Evolutionary conservation across 2,113 vertebrate genomes (phyloP).

Genomic region (Proterorhinus semilunaris): DNA sequence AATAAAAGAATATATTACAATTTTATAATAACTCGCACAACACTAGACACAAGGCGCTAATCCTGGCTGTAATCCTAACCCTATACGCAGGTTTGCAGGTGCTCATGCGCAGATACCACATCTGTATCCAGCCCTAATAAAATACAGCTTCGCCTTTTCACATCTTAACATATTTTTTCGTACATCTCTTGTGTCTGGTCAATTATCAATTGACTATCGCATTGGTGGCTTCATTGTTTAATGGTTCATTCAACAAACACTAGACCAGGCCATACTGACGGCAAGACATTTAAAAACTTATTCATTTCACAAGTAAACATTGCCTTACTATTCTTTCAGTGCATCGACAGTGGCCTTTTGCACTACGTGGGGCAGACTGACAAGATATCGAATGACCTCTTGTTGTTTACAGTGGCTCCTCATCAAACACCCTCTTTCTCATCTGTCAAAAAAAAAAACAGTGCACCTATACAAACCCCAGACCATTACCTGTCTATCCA

Average conservation of each 20-base stretch:
- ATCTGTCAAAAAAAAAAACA: slow-evolving; percentile 26
- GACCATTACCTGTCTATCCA: slow-evolving; percentile 22
- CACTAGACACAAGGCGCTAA: too few relatives aligned
- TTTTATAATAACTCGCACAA: too few relatives aligned
- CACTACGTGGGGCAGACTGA: background rate
- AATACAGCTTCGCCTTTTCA: too few relatives aligned
- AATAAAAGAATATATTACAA: too few relatives aligned
- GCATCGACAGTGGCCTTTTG: background rate
- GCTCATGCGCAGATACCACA: too few relatives aligned
- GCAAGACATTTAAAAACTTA: background rate
- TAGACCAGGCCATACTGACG: background rate
- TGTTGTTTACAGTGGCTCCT: slow-evolving; percentile 17
- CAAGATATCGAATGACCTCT: slow-evolving; percentile 4
- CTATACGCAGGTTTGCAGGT: too few relatives aligned
- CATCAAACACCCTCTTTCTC: slow-evolving; percentile 17
- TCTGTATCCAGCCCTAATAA: too few relatives aligned
- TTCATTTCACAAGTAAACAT: background rate
- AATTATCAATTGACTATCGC: background rate
- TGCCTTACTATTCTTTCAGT: background rate
- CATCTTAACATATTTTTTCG: too few relatives aligned
- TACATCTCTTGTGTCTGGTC: too few relatives aligned
- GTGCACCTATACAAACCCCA: background rate
- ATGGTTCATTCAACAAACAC: background rate
- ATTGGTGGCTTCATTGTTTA: background rate
- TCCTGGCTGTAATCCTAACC: too few relatives aligned